These are phyloP conservation scores for Daphoenositta chrysoptera DNA, from an alignment of 2,113 vertebrate species.

Conservation along the genomic window DNA sequence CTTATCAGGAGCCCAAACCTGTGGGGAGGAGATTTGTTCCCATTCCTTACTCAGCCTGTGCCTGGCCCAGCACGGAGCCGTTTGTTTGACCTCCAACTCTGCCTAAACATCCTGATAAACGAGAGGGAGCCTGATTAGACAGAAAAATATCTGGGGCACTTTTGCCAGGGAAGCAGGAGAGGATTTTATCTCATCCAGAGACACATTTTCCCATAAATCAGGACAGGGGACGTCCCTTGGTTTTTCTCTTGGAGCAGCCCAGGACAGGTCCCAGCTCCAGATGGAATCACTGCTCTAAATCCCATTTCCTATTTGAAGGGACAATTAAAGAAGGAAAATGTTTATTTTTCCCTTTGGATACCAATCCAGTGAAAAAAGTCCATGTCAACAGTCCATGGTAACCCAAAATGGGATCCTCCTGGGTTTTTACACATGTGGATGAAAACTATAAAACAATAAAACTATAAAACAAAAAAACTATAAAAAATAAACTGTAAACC, in stretches of 20 bases:
- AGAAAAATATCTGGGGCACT: not conserved
- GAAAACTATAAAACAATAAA: not conserved
- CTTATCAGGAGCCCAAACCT: not conserved
- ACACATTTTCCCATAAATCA: not conserved
- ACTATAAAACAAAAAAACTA: not conserved
- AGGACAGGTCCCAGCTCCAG: not conserved
- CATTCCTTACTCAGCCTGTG: not conserved
- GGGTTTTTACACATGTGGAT: not conserved
- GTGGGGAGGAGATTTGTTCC: not conserved
- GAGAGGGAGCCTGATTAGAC: not conserved
- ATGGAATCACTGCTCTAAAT: not conserved
- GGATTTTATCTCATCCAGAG: not conserved
- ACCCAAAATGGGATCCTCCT: not conserved
- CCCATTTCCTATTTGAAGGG: not conserved
- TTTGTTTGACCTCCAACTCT: not conserved
- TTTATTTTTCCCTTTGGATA: not conserved
- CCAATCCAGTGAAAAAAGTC: not conserved
- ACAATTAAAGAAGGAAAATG: not conserved
- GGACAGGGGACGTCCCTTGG: not conserved
- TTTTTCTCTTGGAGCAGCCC: not conserved
- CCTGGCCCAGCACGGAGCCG: not conserved
- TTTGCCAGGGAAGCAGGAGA: not conserved
- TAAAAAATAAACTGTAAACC: not conserved
- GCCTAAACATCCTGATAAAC: not conserved
- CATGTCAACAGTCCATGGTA: not conserved